Evolutionary conservation across 2,888 invertebrate genomes (phyloP), one percentile per base, ranked within the genome.

Genomic region (Holacanthella duospinosa): DNA sequence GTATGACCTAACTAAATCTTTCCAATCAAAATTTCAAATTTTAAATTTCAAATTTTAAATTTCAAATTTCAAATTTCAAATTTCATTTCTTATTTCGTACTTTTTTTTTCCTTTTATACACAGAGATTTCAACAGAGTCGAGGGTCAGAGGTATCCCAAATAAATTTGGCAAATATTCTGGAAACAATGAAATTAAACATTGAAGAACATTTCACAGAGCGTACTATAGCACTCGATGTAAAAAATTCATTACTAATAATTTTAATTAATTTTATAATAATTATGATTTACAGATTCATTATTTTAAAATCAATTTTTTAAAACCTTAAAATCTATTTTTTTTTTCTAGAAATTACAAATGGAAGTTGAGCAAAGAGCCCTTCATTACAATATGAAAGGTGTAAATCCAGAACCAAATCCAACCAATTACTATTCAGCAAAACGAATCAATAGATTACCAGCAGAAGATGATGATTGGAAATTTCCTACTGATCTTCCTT

Each of bases 161-260:
- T 55, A 6, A 55, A 55, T 4, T 21, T 55, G 12, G 25, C 83
- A 63, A 83, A 84, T 73, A 82, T 93, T 75, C 83, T 93, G 71
- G 83, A 83, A 66, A 87, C 89, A 64, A 89, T 93, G 66, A 84
- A 88, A 61, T 83, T 84, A 61, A 89, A 88, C 74, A 87, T 94
- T 63, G 86, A 88, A 67, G 84, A 85, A 61, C 91, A 93, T 88
- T 82, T 93, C 72, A 85, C 87, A 55, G 83, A 88, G 74, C 92
- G 93, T 83, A 88, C 89, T 81, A 88, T 90, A 74, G 91, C 93
- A n/a, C 88, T 93, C 63, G 83, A 83, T 80, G 87, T 87, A 80
- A 79, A 74, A 64, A 77, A 76, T 76, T 62, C 6, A 29, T 36
- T 53, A 57, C 3, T 28, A 29, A 4, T 43, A 62, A 60, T 57